phyloP scores from a whole-genome alignment of 2,888 invertebrate genomes.

The Drosophila tanythrix region DNA sequence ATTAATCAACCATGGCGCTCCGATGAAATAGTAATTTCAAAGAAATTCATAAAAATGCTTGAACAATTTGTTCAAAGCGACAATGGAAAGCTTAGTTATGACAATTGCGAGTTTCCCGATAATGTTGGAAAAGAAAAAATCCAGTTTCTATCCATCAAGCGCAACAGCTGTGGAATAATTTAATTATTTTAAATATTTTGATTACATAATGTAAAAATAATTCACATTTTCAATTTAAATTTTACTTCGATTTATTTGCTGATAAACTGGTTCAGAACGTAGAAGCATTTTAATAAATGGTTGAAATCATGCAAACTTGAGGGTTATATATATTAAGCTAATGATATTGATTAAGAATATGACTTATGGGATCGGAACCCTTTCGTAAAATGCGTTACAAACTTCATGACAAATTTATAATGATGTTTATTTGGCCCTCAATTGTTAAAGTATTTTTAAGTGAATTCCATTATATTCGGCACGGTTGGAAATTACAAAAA shows the following conservation, averaged over 20 bases:
- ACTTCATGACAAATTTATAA: too few species aligned
- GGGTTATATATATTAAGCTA: too few species aligned
- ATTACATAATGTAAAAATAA: not conserved
- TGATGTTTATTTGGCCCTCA: too few species aligned
- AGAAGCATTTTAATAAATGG: not conserved
- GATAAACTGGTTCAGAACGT: not conserved
- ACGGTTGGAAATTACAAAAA: too few species aligned
- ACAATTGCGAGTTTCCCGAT: constrained; percentile 61
- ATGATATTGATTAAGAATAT: too few species aligned
- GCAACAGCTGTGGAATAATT: constrained; percentile 41
- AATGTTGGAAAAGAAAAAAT: constrained; percentile 51
- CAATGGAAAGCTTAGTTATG: constrained; percentile 52
- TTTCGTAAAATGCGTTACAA: too few species aligned
- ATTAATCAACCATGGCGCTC: constrained; percentile 12
- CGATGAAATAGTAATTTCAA: constrained; percentile 58
- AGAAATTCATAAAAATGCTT: constrained; percentile 73
- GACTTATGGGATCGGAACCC: too few species aligned
- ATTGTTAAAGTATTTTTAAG: too few species aligned
- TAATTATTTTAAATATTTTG: not conserved
- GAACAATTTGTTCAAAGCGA: constrained; percentile 56
- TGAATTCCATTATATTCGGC: too few species aligned
- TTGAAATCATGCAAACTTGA: too few species aligned
- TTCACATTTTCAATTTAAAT: not conserved
- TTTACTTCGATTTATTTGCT: not conserved
- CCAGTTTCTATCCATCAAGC: constrained; percentile 58